Evolutionary conservation across 2,797 vertebrate species (phyloP), one percentile per base, ranked within the genome.

Genomic region (Sebastes itinus): DNA sequence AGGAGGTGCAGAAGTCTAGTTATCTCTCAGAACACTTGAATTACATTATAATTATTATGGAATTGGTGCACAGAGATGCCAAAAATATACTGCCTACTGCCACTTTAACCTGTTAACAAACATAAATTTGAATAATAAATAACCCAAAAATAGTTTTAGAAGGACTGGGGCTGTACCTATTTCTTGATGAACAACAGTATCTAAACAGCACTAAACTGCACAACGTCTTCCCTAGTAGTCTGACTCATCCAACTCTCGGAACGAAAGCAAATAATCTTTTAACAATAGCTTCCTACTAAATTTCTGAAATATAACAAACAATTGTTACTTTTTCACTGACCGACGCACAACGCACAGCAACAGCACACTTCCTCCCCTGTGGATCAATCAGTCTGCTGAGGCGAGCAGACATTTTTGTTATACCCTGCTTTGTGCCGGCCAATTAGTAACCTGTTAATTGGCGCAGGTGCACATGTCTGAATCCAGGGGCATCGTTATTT

Each of bases 381-480:
- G 82, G 86, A 78, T 89, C 86, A 82, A 85, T 93, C 85, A 85
- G 81, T 64, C 73, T 56, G 65, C 72, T 65, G 67, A 81, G 69
- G 83, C n/a, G 6, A 82, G 55, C 69, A 68, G 81, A 87, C 86
- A 88, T 86, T 78, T 82, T 81, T 76, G 72, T 89, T 82, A 70
- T 75, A 83, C 77, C 78, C 88, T 66, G 75, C 82, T 86, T 88
- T 87, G 81, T 86, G 66, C 82, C 20, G 80, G 70, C 89, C 93
- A 95, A 94, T 95, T 95, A 94, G 92, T 91, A 93, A 93, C 90
- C 89, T 92, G 95, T 92, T 95, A 94, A 94, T 95, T 94, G 91
- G 89, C 68, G 88, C 95, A 96, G 94, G 94, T 95, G 95, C 92
- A 89, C 73, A 79, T 77, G 83, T 88, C 90, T 93, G 88, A 92